Evolutionary conservation across 1,140 invertebrate species (phyloP).

Genomic region (Brachionus calyciflorus): DNA sequence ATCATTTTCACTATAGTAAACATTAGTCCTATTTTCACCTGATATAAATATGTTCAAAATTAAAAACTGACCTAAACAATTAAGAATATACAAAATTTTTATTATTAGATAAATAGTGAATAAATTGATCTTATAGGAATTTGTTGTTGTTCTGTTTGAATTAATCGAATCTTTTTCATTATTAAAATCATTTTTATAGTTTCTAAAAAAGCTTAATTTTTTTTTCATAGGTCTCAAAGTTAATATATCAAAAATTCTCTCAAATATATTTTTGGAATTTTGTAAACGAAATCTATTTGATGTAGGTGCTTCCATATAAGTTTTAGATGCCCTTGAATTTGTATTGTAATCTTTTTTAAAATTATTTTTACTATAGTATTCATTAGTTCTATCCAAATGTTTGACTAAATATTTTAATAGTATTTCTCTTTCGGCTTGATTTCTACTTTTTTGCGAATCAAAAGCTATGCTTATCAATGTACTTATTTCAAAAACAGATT

Average conservation of each 20-base stretch:
- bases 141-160: background rate
- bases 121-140: background rate
- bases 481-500: constrained; percentile 14
- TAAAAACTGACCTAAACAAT: constrained; percentile 30
- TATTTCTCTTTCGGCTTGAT: constrained; percentile 50
- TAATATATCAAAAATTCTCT: background rate
- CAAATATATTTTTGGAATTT: background rate
- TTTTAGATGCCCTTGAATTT: background rate
- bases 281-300: background rate
- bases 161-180: background rate
- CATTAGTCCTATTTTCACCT: background rate
- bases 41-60: constrained; percentile 29
- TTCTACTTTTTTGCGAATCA: constrained; percentile 9
- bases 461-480: constrained; percentile 11
- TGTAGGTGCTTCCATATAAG: background rate
- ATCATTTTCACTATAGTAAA: background rate
- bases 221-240: background rate
- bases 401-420: constrained; percentile 58
- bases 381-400: constrained; percentile 54
- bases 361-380: constrained; percentile 2
- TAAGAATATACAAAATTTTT: constrained; percentile 36
- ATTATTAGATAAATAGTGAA: constrained; percentile 30
- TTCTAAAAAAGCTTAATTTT: background rate
- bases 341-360: background rate
- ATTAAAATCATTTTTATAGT: background rate